phyloP scores from a whole-genome alignment of 2,888 invertebrate genomes.

The Tipula unca region DNA sequence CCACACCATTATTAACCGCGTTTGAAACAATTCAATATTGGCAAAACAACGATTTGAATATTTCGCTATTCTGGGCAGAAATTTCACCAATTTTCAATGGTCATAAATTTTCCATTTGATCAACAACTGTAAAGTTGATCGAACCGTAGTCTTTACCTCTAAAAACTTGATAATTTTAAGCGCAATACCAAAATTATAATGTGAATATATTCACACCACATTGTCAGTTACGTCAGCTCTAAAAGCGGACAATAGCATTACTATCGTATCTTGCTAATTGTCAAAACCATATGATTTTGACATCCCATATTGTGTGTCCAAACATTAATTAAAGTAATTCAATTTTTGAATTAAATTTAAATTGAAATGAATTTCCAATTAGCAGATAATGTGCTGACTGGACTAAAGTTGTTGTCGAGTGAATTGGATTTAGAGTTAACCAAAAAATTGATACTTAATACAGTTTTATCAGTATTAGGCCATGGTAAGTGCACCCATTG shows the following conservation, averaged over 20 bases:
- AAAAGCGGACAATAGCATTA: not conserved
- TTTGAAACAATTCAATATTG: too few species aligned
- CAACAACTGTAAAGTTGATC: too few species aligned
- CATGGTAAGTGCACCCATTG: not conserved
- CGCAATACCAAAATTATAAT: too few species aligned
- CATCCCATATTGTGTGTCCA: not conserved
- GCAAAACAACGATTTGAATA: too few species aligned
- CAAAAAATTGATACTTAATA: constrained; percentile 37
- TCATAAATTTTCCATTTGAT: too few species aligned
- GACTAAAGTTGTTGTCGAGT: constrained; percentile 34
- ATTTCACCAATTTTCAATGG: too few species aligned
- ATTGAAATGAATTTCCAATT: not conserved
- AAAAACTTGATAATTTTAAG: too few species aligned
- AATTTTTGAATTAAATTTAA: not conserved
- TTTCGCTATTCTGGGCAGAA: too few species aligned
- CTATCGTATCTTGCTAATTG: not conserved
- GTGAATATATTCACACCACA: too few species aligned
- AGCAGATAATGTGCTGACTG: constrained; percentile 32
- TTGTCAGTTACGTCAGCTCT: not conserved
- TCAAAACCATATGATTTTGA: not conserved
- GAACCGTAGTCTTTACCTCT: too few species aligned
- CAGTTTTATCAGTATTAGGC: constrained; percentile 30
- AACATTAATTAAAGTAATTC: not conserved
- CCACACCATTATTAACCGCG: too few species aligned
- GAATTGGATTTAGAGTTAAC: constrained; percentile 32